Percentiles rank a stretch among this genome's conserved stretches.
Conservation (phyloP, 2,113 vertebrate species). For the Eurystomus gularis region DNA sequence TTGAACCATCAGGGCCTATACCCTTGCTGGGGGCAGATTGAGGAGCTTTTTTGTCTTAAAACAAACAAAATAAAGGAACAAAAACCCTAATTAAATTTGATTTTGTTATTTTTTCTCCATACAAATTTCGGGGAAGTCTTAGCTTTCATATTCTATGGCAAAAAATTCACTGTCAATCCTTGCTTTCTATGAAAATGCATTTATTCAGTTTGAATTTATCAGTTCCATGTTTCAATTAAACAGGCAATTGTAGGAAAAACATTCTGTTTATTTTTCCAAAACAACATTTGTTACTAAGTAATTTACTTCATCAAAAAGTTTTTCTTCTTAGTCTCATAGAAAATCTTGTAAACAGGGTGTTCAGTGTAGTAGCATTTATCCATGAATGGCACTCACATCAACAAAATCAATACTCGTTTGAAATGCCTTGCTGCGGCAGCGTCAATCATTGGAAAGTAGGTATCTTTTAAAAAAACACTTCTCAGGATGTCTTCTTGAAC, state of each 20-base stretch:
- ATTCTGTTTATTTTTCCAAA: neutral
- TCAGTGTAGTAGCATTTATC: neutral
- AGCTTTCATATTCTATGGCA: neutral
- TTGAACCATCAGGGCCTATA: neutral
- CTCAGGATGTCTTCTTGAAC: neutral
- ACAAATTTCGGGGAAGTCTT: neutral
- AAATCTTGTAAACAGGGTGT: neutral
- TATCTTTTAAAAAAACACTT: constrained; percentile 6
- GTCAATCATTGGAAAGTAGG: neutral
- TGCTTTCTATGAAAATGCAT: neutral
- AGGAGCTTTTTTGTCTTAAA: neutral
- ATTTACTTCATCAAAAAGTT: neutral
- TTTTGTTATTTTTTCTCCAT: neutral
- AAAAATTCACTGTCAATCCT: neutral
- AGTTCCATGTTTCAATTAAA: neutral
- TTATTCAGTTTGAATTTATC: neutral
- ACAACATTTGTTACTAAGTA: neutral
- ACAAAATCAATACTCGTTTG: neutral
- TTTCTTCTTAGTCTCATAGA: neutral
- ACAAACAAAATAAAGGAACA: neutral
- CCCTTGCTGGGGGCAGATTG: neutral
- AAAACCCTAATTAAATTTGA: neutral
- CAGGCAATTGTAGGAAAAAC: neutral
- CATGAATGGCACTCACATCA: neutral
- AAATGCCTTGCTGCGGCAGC: neutral